Conservation (phyloP, 2,797 vertebrate species). For the Coregonus sp. region DNA sequence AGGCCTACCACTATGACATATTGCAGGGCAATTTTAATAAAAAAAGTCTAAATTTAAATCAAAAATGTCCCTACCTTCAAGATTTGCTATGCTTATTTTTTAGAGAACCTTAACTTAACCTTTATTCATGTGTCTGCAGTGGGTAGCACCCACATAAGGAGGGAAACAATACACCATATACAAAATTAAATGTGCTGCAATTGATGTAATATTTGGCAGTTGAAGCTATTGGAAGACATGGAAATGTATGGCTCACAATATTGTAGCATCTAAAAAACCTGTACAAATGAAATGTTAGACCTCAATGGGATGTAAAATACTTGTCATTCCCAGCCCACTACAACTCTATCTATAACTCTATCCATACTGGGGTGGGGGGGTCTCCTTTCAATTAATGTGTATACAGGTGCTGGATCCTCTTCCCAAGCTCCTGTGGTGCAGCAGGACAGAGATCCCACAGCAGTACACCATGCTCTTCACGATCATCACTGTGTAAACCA, state of each 20-base stretch:
- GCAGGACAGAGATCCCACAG: slow-evolving; percentile 43
- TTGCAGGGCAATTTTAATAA: too few species aligned
- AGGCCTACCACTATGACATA: too few species aligned
- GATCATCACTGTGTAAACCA: slow-evolving; percentile 42
- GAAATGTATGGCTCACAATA: too few species aligned
- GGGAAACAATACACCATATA: too few species aligned
- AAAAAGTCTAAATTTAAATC: not conserved
- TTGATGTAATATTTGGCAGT: not conserved
- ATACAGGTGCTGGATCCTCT: slow-evolving; percentile 8
- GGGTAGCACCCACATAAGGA: too few species aligned
- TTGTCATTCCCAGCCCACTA: not conserved
- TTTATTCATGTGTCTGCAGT: too few species aligned
- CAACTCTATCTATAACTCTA: not conserved
- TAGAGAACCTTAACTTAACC: too few species aligned
- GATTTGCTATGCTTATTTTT: too few species aligned
- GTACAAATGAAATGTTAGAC: too few species aligned
- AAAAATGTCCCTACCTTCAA: not conserved
- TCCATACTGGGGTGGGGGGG: not conserved
- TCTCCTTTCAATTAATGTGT: not conserved
- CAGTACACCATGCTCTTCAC: slow-evolving; percentile 49
- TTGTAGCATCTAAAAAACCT: too few species aligned
- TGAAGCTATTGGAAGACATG: not conserved
- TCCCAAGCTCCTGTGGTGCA: slow-evolving; percentile 16
- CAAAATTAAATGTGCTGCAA: not conserved
- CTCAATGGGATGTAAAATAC: not conserved